A percentile compares a stretch with the other conserved stretches of the same genome.
Conservation (phyloP, 2,113 vertebrate species). For the Bubo bubo region DNA sequence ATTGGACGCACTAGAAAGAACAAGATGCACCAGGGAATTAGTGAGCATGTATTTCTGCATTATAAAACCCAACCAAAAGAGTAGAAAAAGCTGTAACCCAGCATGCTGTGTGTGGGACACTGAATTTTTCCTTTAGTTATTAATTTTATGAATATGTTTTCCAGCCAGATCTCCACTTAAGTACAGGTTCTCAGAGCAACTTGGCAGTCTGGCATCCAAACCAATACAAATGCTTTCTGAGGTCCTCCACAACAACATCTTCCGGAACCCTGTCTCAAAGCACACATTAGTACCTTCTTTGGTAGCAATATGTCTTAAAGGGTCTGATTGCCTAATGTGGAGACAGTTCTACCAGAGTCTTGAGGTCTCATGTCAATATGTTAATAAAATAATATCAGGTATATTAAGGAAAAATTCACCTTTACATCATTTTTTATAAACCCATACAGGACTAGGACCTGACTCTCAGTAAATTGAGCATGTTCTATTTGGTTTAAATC, state of each 20-base stretch:
- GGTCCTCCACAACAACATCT: background rate
- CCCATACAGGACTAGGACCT: background rate
- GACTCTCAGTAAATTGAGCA: background rate
- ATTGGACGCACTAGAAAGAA: background rate
- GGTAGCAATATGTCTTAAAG: background rate
- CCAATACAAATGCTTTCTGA: background rate
- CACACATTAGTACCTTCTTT: background rate
- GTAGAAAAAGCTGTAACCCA: background rate
- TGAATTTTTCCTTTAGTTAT: background rate
- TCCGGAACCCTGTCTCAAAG: background rate
- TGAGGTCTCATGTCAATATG: background rate
- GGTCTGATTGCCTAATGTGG: background rate
- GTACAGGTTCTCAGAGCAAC: background rate
- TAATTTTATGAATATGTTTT: background rate
- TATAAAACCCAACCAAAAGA: background rate
- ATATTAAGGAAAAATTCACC: background rate
- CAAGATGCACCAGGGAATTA: background rate
- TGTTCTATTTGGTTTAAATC: background rate
- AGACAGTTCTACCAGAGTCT: background rate
- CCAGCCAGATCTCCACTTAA: background rate
- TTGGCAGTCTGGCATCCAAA: background rate
- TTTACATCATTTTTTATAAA: background rate
- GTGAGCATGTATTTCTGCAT: background rate
- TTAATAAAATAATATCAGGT: background rate
- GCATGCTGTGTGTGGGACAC: accelerated